Evolutionary conservation across 2,113 vertebrate species (phyloP), one percentile per base, ranked within the genome.

Genomic region (Lagopus leucura): DNA sequence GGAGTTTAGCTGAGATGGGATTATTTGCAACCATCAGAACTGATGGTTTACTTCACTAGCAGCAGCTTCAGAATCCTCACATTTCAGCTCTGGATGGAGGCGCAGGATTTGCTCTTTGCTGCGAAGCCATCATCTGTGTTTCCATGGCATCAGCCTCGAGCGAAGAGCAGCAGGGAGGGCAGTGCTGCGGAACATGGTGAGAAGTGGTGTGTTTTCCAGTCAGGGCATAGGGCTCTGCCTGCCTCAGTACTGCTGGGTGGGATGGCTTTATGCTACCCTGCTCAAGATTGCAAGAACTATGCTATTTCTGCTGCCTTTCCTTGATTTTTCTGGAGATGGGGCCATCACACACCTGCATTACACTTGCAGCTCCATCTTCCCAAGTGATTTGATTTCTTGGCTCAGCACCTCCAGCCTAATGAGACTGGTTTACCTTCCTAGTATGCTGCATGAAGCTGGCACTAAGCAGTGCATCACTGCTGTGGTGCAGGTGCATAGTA

Each of bases 71-170:
- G 5, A 78, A 57, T 54, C 36, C 85, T 32, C 16, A 69, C 24
- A 76, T 94, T 90, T 78, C 48, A 83, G 69, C 55, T n/a, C 45
- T 87, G 57, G 15, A 28, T 75, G 74, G 86, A 92, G 70, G 91
- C 1, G 14, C 47, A 60, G 70, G 67, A 71, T 90, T 93, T 85
- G 88, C 10, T 71, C 61, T 73, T 79, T 45, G 74, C 70, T 61
- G 30, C 90, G 67, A 94, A 65, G 40, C 42, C 13, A 36, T 91
- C 30, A 34, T 24, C 1, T 94, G 65, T 61, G 47, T 96, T 98
- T 93, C 96, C 96, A 97, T 96, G 85, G 96, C 90, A 92, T 66
- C 96, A 48, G 2, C 24, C 20, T 76, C 32, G 52, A 90, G 77
- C 27, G 5, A 1, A 18, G 83, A 64, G 72, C 76, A 78, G 82